Conservation (phyloP, 2,888 invertebrate species). For the Dysmachus trigonus region DNA sequence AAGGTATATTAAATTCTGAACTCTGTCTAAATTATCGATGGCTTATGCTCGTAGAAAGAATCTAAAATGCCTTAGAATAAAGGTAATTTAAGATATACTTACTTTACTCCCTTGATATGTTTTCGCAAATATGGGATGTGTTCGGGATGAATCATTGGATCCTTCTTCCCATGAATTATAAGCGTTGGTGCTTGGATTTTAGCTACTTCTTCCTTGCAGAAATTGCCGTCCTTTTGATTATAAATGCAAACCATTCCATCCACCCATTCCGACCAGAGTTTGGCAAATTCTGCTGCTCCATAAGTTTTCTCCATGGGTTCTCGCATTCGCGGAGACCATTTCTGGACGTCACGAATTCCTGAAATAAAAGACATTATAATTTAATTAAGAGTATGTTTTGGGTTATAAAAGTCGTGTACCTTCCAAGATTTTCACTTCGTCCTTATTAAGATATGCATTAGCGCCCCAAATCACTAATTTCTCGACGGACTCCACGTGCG, state of each 20-base stretch:
- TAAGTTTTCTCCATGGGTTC: conserved; percentile 78
- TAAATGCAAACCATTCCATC: conserved; percentile 71
- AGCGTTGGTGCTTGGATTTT: conserved; percentile 79
- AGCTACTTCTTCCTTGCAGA: conserved; percentile 73
- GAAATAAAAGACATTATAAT: conserved; percentile 52
- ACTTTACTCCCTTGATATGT: conserved; percentile 75
- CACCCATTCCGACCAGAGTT: conserved; percentile 78
- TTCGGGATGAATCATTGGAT: conserved; percentile 77
- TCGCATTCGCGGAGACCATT: conserved; percentile 83
- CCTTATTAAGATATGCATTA: conserved; percentile 76
- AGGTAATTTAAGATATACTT: conserved; percentile 53
- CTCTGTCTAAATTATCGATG: too few relatives aligned
- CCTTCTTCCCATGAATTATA: conserved; percentile 85
- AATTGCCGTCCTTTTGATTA: conserved; percentile 73
- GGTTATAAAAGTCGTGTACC: conserved; percentile 63
- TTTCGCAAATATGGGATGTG: conserved; percentile 78
- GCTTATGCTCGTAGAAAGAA: too few relatives aligned
- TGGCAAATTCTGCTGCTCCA: conserved; percentile 74
- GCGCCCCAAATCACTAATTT: conserved; percentile 83
- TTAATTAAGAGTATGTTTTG: neutral
- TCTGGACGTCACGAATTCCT: conserved; percentile 76
- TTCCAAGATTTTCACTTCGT: conserved; percentile 73
- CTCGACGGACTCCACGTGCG: conserved; percentile 71
- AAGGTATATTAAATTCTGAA: too few relatives aligned
- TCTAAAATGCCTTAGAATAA: neutral